phyloP scores from a whole-genome alignment of 2,113 vertebrate species.

The Proterorhinus semilunaris region DNA sequence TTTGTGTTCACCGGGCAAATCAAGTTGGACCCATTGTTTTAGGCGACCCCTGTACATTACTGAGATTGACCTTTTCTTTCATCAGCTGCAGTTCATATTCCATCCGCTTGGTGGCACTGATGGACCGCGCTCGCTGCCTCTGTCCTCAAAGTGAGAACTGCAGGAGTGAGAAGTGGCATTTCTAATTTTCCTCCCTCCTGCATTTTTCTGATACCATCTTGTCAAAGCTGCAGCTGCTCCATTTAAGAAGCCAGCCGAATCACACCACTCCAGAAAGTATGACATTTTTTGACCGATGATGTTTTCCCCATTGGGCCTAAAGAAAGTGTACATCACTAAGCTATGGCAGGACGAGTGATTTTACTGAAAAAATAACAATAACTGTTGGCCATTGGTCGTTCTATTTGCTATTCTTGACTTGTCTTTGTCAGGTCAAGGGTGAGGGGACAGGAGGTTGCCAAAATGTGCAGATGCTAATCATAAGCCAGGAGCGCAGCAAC shows the following conservation, averaged over 20 bases:
- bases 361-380: no score
- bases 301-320: background rate
- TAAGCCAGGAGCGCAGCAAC: conserved; percentile 52
- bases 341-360: background rate
- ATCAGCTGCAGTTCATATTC: conserved; percentile 7
- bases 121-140: background rate
- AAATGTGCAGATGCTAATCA: conserved; percentile 40
- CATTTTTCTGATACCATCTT: conserved; percentile 15
- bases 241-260: background rate
- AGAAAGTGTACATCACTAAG: background rate
- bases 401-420: conserved; percentile 19
- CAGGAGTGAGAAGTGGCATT: conserved; percentile 3
- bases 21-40: background rate
- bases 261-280: background rate
- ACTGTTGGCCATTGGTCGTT: background rate
- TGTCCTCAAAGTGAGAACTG: background rate
- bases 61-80: background rate
- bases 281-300: background rate
- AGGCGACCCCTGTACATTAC: background rate
- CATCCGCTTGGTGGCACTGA: conserved; percentile 36
- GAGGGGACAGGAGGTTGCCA: conserved; percentile 35
- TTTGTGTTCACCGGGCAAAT: no score
- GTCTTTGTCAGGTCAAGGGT: conserved; percentile 12
- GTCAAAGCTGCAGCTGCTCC: conserved; percentile 22
- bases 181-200: conserved; percentile 11